phyloP scores from a whole-genome alignment of 1,140 invertebrate genomes.

The Stenopsyche tienmushanensis region DNA sequence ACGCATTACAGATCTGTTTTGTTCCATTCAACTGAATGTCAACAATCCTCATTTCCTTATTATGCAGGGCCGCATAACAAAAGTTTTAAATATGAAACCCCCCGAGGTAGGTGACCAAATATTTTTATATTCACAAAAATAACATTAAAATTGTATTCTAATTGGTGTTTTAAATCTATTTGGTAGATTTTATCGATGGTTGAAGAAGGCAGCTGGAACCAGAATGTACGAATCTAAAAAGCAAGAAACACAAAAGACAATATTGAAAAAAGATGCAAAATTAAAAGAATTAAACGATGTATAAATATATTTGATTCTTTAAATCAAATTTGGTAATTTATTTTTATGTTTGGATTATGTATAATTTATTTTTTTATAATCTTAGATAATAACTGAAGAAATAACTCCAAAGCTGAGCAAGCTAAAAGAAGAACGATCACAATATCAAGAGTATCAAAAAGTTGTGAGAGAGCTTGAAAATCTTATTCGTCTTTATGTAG shows the following conservation, averaged over 20 bases:
- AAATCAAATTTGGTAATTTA: conserved; percentile 6
- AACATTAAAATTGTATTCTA: neutral
- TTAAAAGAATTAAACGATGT: conserved; percentile 84
- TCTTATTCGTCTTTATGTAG: conserved; percentile 73
- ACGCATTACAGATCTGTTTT: conserved; percentile 91
- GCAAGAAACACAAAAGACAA: conserved; percentile 80
- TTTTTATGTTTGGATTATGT: conserved; percentile 8
- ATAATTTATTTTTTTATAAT: neutral
- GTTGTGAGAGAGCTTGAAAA: conserved; percentile 84
- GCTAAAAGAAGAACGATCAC: conserved; percentile 79
- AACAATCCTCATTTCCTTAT: conserved; percentile 99
- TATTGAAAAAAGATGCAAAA: conserved; percentile 93
- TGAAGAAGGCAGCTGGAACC: conserved; percentile 98
- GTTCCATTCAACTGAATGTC: conserved; percentile 95
- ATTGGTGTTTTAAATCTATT: conserved; percentile 27
- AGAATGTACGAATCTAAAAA: conserved; percentile 96
- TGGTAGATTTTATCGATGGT: conserved; percentile 92
- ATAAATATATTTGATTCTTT: too few relatives aligned
- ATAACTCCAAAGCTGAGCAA: conserved; percentile 86
- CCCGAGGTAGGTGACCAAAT: conserved; percentile 77
- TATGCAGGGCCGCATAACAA: conserved; percentile 99
- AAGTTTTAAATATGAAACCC: conserved; percentile 99
- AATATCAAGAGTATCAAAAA: conserved; percentile 89
- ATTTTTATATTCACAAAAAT: conserved; percentile 10
- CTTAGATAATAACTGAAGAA: conserved; percentile 84